Conservation (phyloP, 2,888 invertebrate genomes). For the Ormyrus pomaceus region DNA sequence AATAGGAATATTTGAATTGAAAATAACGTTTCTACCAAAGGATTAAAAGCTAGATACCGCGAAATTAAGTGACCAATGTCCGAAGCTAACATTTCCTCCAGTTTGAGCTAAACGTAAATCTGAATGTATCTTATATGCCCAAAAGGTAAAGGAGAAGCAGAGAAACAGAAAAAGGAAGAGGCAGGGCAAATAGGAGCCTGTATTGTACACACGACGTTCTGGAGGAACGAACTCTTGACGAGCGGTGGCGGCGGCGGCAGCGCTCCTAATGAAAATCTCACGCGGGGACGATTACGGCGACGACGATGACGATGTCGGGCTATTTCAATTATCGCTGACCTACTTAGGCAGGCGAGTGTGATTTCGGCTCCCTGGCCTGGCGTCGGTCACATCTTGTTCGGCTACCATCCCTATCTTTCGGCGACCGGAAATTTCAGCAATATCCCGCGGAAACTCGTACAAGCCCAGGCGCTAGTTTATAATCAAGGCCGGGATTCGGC, state of each 20-base stretch:
- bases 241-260: not conserved
- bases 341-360: slow-evolving; percentile 51
- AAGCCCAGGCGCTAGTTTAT: slow-evolving; percentile 20
- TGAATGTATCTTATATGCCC: not conserved
- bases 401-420: slow-evolving; percentile 8
- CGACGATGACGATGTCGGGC: not conserved
- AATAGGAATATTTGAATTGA: too few relatives aligned
- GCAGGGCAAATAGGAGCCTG: not conserved
- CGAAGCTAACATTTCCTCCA: too few relatives aligned
- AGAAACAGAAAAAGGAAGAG: too few relatives aligned
- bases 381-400: slow-evolving; percentile 22
- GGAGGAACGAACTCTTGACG: not conserved
- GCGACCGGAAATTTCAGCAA: slow-evolving; percentile 52
- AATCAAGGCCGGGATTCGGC: slow-evolving; percentile 1
- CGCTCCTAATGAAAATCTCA: slow-evolving; percentile 53
- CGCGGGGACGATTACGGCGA: slow-evolving; percentile 2
- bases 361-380: slow-evolving; percentile 22
- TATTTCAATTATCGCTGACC: slow-evolving; percentile 62
- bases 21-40: too few relatives aligned
- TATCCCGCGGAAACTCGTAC: slow-evolving; percentile 51
- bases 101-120: not conserved
- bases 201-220: not conserved
- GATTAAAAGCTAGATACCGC: too few relatives aligned
- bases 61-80: too few relatives aligned
- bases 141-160: not conserved